Percentiles rank a stretch among this genome's conserved stretches.
Conservation (phyloP, 2,888 invertebrate species). For the Acleris literana region DNA sequence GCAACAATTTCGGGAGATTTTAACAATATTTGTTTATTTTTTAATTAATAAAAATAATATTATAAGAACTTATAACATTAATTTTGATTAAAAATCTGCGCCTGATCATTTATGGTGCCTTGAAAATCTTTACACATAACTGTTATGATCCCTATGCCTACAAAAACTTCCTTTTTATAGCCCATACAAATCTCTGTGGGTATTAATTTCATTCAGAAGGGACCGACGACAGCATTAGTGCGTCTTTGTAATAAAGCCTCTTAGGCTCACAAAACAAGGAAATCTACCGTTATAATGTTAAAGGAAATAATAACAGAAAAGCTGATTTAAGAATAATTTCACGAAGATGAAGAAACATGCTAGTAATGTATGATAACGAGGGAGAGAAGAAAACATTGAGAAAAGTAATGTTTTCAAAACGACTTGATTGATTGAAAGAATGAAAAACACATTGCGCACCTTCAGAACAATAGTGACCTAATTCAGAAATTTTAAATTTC, state of each 20-base stretch:
- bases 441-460: too few species aligned
- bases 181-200: background rate
- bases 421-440: background rate
- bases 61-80: too few species aligned
- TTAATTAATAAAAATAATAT: too few species aligned
- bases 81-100: too few species aligned
- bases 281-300: conserved; percentile 1
- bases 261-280: conserved; percentile 2
- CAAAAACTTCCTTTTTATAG: background rate
- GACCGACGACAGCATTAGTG: background rate
- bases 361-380: background rate
- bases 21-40: too few species aligned
- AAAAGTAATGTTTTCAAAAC: too few species aligned
- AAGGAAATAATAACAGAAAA: conserved; percentile 3
- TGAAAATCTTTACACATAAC: too few species aligned
- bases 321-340: conserved; percentile 2
- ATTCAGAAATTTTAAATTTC: too few species aligned
- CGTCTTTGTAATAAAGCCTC: conserved; percentile 1
- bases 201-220: conserved; percentile 5
- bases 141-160: too few species aligned
- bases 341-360: background rate
- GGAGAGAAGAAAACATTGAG: background rate
- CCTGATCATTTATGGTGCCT: too few species aligned
- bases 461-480: too few species aligned
- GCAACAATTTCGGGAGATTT: too few species aligned